Base-by-base conservation (phyloP, 2,888 invertebrate genomes). In the Mystacides longicornis region DNA sequence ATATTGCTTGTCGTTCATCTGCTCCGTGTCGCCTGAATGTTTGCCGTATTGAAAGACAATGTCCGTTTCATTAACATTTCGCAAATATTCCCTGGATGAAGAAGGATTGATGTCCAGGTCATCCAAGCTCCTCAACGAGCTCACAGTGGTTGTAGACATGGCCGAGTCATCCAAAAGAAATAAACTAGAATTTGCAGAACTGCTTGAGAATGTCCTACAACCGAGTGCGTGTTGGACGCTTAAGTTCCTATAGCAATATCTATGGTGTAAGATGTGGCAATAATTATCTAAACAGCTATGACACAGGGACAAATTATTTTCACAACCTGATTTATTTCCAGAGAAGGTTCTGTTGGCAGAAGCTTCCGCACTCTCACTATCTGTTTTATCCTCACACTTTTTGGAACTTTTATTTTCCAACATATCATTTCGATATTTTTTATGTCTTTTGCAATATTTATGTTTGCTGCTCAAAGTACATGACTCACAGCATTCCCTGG, bases 131-230 rank as follows among this genome's bases (percentile, higher is more conserved):
- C 82, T 73, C 53, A 82, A 66, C 0, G 81, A 80, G 64, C 77
- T 76, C 11, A 79, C 79, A 14, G 78, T 78, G 7, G 78, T 77
- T 61, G 65, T 69, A 14, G 71, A 68, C 52, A 67, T 61, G 14
- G 82, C 79, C 48, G 82, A 79, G 64, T 85, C 85, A 69, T 81
- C 83, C 14, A 80, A 65, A 27, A 82, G 67, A 60, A 80, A 78
- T 11, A 82, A 72, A 57, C 80, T 78, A 9, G 80, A 79, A 7
- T 71, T 74, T 7, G 75, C 77, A 7, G 73, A 74, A 51, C 76
- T 74, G 54, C 68, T 68, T 54, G 75, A 75, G 1, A 77, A 66
- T 5, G 59, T 58, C 22, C 61, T 55, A 52, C 58, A 54, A 23
- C 60, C 60, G 61, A 57, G 61, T 14, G 65, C 60, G 27, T 60